Percentiles rank a stretch among this genome's conserved stretches.
Conservation (phyloP, 1,140 invertebrate species). For the Drosophila tsacasi region DNA sequence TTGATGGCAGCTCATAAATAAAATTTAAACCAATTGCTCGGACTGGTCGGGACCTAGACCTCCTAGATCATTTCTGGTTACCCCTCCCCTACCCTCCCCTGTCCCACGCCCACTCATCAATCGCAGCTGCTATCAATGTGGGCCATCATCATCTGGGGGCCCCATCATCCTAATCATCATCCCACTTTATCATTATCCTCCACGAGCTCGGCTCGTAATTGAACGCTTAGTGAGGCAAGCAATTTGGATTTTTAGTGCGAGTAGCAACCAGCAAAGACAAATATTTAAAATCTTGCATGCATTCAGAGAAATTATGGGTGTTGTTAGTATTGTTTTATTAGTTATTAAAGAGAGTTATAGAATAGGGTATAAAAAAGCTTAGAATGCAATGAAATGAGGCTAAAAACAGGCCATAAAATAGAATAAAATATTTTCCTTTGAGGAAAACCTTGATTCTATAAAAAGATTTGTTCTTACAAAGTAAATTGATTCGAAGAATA, state of each 20-base stretch:
- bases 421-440: too few relatives aligned
- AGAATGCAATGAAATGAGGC: too few relatives aligned
- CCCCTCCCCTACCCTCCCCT: too few relatives aligned
- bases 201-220: slow-evolving; percentile 62
- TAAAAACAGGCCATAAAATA: not conserved
- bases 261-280: slow-evolving; percentile 58
- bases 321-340: not conserved
- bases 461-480: too few relatives aligned
- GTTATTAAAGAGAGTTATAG: not conserved
- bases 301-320: not conserved
- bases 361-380: too few relatives aligned
- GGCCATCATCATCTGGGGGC: slow-evolving; percentile 63
- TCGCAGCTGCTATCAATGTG: slow-evolving; percentile 82
- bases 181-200: slow-evolving; percentile 32
- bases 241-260: slow-evolving; percentile 70
- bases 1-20: slow-evolving; percentile 84
- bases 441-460: too few relatives aligned
- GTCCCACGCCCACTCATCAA: slow-evolving; percentile 51
- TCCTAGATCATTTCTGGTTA: slow-evolving; percentile 23
- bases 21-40: slow-evolving; percentile 82
- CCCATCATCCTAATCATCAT: slow-evolving; percentile 33
- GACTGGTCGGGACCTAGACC: slow-evolving; percentile 48
- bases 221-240: slow-evolving; percentile 78
- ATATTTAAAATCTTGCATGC: slow-evolving; percentile 61
- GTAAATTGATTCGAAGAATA: too few relatives aligned